Evolutionary conservation across 2,888 invertebrate species (phyloP), one percentile per base, ranked within the genome.

Genomic region (Drosophila falleni): DNA sequence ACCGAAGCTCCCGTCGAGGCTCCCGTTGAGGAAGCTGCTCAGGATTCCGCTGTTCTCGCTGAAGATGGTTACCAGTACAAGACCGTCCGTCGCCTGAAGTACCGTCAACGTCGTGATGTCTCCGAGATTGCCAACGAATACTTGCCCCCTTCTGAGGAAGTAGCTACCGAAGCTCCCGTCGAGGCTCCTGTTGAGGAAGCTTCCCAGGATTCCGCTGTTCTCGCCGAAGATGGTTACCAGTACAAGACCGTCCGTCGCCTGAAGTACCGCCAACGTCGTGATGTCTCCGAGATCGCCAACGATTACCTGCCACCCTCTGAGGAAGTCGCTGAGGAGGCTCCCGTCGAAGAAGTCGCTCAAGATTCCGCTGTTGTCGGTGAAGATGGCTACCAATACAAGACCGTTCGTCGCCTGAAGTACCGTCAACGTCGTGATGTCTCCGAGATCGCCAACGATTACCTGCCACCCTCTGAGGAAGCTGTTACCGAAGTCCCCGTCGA

Each of bases 21-120:
- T n/a, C n/a, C n/a, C n/a, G n/a, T n/a, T n/a, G 70, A 49, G 6
- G 61, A 67, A 44, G 63, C 35, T 9, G 51, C 67, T 16, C 75
- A 54, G 49, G 66, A 78, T 5, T 70, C 81, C 0, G 83, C 81
- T 11, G 73, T 74, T 5, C 74, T 89, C 2, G 82, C 59, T n/a
- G 66, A 69, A 3, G 78, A 87, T 64, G 89, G 87, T 5, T 89
- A 88, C 71, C 71, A 78, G 35, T 90, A 91, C 71, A 91, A 90
- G 71, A 90, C 89, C 33, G 80, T 90, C n/a, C 85, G 87, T 33
- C 83, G 88, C 26, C 59, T 90, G 50, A 90, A 88, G 59, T 81
- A 81, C 15, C 87, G 91, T 44, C 85, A 81, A 16, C 91, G 91
- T 60, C 85, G 85, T 64, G 87, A 70, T 55, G 69, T 70, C 0